A percentile compares a stretch with the other conserved stretches of the same genome.
Conservation (phyloP, 23 tunicate species). For the Botrylloides violaceus region DNA sequence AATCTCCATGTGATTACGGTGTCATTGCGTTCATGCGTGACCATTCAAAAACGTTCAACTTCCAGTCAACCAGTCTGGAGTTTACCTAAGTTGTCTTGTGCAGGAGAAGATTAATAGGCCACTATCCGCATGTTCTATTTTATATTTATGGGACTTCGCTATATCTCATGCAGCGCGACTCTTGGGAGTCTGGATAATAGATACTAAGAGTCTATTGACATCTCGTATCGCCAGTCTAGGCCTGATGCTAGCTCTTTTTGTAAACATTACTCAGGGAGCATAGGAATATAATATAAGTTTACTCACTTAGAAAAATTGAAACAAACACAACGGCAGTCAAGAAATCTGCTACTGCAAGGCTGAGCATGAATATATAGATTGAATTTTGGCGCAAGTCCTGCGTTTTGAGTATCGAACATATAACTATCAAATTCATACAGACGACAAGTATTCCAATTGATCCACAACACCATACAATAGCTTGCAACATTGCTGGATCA, state of each 20-base stretch:
- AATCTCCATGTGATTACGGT: too few species aligned
- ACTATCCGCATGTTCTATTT: too few species aligned
- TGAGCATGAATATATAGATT: conserved; percentile 23
- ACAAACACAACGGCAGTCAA: conserved; percentile 20
- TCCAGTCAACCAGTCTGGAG: too few species aligned
- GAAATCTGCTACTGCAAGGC: conserved; percentile 21
- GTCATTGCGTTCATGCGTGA: too few species aligned
- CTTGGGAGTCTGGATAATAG: too few species aligned
- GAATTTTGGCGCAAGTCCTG: conserved; percentile 19
- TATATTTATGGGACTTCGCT: too few species aligned
- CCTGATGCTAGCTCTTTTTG: not conserved
- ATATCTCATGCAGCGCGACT: too few species aligned
- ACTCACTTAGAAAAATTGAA: conserved; percentile 26
- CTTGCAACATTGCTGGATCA: conserved; percentile 8
- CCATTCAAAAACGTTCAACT: too few species aligned
- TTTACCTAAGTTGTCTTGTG: not conserved
- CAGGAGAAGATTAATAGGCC: too few species aligned
- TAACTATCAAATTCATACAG: conserved; percentile 15
- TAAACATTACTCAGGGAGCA: not conserved
- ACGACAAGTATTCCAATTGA: conserved; percentile 20
- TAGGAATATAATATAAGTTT: too few species aligned
- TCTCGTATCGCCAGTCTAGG: not conserved
- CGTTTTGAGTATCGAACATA: conserved; percentile 16
- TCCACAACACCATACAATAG: conserved; percentile 6
- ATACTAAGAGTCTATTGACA: too few species aligned